These are phyloP conservation scores for Palloptera scutellata DNA, from an alignment of 2,888 invertebrate genomes.

Conservation along the genomic window DNA sequence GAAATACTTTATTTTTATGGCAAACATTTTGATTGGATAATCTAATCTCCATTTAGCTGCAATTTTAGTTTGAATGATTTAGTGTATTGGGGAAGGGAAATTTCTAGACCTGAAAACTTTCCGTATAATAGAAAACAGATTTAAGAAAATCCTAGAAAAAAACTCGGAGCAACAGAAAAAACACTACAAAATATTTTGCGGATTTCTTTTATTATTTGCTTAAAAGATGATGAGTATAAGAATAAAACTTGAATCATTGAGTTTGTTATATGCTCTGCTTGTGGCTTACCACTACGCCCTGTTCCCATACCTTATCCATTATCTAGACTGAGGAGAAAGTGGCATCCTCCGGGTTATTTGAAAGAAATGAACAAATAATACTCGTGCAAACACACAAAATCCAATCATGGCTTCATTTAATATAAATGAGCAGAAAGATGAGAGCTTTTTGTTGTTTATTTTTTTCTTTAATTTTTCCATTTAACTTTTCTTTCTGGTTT, in stretches of 20 bases:
- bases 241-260: conserved; percentile 12
- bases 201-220: conserved; percentile 16
- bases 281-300: conserved; percentile 2
- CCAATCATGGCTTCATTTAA: conserved; percentile 34
- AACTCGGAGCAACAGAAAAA: not conserved
- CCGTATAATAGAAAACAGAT: too few relatives aligned
- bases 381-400: conserved; percentile 25
- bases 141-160: too few relatives aligned
- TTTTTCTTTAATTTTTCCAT: not conserved
- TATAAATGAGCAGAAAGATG: conserved; percentile 26
- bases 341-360: not conserved
- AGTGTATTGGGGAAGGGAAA: too few relatives aligned
- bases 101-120: too few relatives aligned
- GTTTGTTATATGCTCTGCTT: not conserved
- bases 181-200: conserved; percentile 12
- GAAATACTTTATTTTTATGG: too few relatives aligned
- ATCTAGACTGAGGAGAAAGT: too few relatives aligned
- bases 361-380: conserved; percentile 31
- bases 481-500: not conserved
- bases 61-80: too few relatives aligned
- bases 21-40: too few relatives aligned
- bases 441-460: not conserved
- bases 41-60: too few relatives aligned
- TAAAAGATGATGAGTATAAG: conserved; percentile 13
- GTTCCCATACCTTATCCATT: not conserved